phyloP scores from a whole-genome alignment of 2,888 invertebrate species.

The Agrochola macilenta region DNA sequence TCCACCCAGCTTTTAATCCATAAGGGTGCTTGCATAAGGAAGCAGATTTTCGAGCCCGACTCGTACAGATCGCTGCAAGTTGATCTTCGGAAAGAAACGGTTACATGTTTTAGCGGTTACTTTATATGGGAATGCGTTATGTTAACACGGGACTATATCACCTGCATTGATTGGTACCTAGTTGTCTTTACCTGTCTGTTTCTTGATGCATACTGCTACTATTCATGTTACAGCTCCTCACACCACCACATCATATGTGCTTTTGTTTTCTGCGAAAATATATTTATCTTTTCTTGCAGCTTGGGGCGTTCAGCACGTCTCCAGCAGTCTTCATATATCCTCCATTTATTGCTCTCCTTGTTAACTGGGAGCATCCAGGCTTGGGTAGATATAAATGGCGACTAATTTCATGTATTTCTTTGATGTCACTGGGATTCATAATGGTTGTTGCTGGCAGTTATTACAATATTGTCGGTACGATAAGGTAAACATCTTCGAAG shows the following conservation, averaged over 20 bases:
- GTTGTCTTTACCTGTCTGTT: too few species aligned
- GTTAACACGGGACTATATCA: too few species aligned
- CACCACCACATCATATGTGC: background rate
- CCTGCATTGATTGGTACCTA: too few species aligned
- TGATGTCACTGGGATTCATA: conserved; percentile 66
- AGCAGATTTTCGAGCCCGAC: too few species aligned
- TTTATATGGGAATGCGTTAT: too few species aligned
- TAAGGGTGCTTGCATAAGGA: too few species aligned
- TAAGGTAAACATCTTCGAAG: conserved; percentile 27
- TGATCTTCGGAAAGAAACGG: too few species aligned
- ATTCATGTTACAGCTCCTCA: too few species aligned
- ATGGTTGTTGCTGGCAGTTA: conserved; percentile 69
- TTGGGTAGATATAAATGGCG: conserved; percentile 73
- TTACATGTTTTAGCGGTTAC: too few species aligned
- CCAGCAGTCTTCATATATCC: conserved; percentile 78
- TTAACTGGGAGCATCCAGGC: conserved; percentile 77
- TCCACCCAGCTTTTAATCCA: too few species aligned
- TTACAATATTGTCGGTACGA: conserved; percentile 64
- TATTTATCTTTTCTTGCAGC: conserved; percentile 63
- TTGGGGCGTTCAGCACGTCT: conserved; percentile 75
- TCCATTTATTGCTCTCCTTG: conserved; percentile 74
- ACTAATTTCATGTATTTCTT: conserved; percentile 63
- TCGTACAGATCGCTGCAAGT: too few species aligned
- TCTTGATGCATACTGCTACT: too few species aligned
- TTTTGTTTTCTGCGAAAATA: background rate